Conservation (phyloP, 2,113 vertebrate genomes). For the Bostrychus sinensis region DNA sequence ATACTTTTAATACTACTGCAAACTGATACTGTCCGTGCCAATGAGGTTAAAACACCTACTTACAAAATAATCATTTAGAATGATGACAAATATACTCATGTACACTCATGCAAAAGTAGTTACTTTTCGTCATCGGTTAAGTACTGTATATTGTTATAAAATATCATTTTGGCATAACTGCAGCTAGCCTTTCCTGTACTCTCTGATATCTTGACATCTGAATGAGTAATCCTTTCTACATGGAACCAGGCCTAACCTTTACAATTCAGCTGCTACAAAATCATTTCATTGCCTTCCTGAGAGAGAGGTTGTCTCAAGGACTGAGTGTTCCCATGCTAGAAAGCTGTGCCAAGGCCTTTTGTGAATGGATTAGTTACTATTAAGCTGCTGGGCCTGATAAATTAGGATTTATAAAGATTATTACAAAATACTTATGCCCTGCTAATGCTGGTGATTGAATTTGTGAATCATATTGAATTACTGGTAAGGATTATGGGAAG, state of each 20-base stretch:
- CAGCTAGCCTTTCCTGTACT: conserved; percentile 30
- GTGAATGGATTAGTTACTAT: conserved; percentile 79
- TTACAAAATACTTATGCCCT: conserved; percentile 77
- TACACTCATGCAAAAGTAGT: too few species aligned
- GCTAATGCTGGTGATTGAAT: conserved; percentile 78
- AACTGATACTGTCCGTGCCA: too few species aligned
- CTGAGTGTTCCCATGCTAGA: conserved; percentile 72
- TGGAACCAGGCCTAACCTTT: conserved; percentile 69
- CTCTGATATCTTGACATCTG: conserved; percentile 56
- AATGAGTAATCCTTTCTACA: conserved; percentile 67
- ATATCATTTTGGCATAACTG: conserved; percentile 33
- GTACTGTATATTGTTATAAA: too few species aligned
- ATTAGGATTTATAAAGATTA: conserved; percentile 81
- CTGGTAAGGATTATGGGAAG: conserved; percentile 64
- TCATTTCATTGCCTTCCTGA: conserved; percentile 63
- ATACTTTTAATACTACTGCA: too few species aligned
- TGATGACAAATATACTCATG: too few species aligned
- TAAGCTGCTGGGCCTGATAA: conserved; percentile 78
- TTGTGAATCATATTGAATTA: conserved; percentile 77
- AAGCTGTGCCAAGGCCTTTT: conserved; percentile 76
- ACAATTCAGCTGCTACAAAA: conserved; percentile 57
- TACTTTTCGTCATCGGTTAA: too few species aligned
- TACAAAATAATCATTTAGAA: too few species aligned
- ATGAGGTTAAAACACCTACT: too few species aligned
- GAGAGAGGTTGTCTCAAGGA: conserved; percentile 77